Evolutionary conservation across 2,113 vertebrate species (phyloP).

Genomic region (Bubo blakistoni): DNA sequence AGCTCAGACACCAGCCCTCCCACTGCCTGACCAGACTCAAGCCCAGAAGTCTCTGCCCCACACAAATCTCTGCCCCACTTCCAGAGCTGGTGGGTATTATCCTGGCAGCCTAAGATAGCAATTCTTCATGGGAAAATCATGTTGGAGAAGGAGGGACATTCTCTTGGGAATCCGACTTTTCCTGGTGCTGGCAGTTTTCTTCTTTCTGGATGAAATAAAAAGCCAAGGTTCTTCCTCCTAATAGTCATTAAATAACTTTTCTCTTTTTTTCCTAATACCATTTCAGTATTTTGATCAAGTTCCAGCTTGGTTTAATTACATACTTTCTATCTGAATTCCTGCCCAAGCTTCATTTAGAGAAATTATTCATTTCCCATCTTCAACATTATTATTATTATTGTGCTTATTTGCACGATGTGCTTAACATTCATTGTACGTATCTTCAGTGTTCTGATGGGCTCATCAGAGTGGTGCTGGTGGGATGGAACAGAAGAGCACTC

Average conservation of each 20-base stretch:
- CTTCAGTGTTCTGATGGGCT: conserved; percentile 13
- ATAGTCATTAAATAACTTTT: conserved; percentile 8
- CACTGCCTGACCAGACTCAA: not conserved
- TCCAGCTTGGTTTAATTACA: conserved; percentile 61
- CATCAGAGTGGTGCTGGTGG: not conserved
- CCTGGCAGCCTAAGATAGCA: not conserved
- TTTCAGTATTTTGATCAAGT: conserved; percentile 52
- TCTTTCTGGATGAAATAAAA: not conserved
- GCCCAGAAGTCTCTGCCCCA: not conserved
- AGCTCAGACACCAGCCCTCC: not conserved
- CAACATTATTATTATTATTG: conserved; percentile 59
- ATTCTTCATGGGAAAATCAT: not conserved
- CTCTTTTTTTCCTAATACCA: not conserved
- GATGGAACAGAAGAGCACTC: conserved; percentile 5
- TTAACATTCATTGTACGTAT: conserved; percentile 39
- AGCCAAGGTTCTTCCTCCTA: conserved; percentile 13
- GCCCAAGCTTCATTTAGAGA: conserved; percentile 58
- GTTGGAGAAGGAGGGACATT: not conserved
- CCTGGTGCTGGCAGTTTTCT: not conserved
- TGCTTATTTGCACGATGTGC: conserved; percentile 41
- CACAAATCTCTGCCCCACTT: not conserved
- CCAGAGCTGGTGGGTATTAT: not conserved
- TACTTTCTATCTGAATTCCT: conserved; percentile 57
- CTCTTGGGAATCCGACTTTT: not conserved
- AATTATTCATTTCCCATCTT: conserved; percentile 64